Percentiles rank a stretch among this genome's conserved stretches.
These are phyloP conservation scores for Phocides pigmalion DNA, from an alignment of 1,140 invertebrate species.

Conservation along the genomic window DNA sequence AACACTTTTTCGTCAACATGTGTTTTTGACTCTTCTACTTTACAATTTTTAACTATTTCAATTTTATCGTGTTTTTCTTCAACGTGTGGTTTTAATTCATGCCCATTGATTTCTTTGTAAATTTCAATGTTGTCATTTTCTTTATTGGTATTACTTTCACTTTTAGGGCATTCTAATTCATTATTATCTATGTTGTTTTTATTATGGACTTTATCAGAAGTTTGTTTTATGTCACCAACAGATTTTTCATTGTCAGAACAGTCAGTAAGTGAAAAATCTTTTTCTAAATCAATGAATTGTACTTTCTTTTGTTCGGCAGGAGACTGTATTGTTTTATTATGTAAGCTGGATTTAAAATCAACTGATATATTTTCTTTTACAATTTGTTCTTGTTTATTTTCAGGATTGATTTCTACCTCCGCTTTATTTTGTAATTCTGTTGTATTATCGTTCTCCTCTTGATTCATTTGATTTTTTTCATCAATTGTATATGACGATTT, in stretches of 20 bases:
- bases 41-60: no score
- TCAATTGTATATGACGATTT: no score
- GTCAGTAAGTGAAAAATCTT: background rate
- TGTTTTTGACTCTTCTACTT: no score
- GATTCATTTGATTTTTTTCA: background rate
- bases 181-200: background rate
- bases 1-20: no score
- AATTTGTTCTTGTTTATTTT: slow-evolving; percentile 4
- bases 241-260: no score
- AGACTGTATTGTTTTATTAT: background rate
- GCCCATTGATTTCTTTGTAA: no score
- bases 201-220: background rate
- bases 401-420: background rate
- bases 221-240: background rate
- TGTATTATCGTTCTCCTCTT: background rate
- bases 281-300: background rate
- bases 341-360: background rate
- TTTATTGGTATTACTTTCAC: background rate
- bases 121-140: no score
- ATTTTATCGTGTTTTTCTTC: no score
- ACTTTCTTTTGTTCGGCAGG: background rate
- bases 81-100: no score
- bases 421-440: background rate
- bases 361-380: background rate
- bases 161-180: background rate